phyloP scores from a whole-genome alignment of 2,113 vertebrate genomes.

The Motacilla tschutschensis region DNA sequence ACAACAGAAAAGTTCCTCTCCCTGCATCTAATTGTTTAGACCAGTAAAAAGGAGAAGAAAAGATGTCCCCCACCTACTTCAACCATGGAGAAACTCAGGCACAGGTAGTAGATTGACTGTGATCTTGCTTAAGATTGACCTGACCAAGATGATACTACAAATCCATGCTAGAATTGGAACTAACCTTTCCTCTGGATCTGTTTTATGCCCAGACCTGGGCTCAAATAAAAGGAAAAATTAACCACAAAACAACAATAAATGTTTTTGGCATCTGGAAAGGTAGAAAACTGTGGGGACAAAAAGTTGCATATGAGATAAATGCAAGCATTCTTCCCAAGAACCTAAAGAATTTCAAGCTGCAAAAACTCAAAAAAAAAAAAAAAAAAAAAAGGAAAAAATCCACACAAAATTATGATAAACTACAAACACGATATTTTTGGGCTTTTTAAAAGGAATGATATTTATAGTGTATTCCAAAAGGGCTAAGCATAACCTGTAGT shows the following conservation, averaged over 20 bases:
- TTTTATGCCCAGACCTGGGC: neutral
- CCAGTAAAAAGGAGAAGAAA: neutral
- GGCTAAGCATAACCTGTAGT: neutral
- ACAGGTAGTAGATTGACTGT: neutral
- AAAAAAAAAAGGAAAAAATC: neutral
- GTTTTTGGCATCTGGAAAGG: neutral
- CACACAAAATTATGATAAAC: neutral
- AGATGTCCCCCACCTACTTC: neutral
- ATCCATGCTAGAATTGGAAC: neutral
- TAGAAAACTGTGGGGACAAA: neutral
- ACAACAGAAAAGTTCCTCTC: neutral
- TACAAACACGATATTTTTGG: neutral
- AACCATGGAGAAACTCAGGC: neutral
- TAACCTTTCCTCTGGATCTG: neutral
- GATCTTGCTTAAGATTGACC: neutral
- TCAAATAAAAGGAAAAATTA: constrained; percentile 16
- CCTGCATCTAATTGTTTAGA: neutral
- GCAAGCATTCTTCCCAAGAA: neutral
- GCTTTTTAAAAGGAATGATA: neutral
- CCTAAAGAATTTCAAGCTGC: neutral
- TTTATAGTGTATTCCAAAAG: neutral
- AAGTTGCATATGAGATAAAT: neutral
- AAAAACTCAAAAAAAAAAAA: neutral
- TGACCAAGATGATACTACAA: neutral
- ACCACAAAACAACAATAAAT: neutral